A percentile compares a stretch with the other conserved stretches of the same genome.
Conservation (phyloP, 2,888 invertebrate genomes). For the Teleogryllus oceanicus region DNA sequence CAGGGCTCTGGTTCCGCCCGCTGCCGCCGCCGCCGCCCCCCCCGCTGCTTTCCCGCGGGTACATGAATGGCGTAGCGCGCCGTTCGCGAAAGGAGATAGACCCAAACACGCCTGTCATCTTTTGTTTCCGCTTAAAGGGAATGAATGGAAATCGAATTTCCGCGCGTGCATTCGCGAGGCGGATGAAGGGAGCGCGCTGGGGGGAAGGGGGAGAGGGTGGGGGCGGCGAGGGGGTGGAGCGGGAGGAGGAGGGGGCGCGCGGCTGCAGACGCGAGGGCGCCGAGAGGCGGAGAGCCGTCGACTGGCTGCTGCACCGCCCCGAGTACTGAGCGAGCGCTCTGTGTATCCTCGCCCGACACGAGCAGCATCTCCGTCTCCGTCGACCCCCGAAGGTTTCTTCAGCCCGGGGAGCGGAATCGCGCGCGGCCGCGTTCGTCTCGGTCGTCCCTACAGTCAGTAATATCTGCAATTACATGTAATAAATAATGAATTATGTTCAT, state of each 20-base stretch:
- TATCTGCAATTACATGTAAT: no score
- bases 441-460: no score
- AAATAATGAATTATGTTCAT: no score
- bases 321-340: not conserved
- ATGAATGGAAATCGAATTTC: conserved; percentile 9
- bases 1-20: not conserved
- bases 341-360: not conserved
- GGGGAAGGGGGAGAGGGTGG: not conserved
- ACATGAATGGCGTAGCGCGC: not conserved
- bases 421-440: no score
- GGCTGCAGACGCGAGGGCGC: not conserved
- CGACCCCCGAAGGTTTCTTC: no score
- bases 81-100: not conserved
- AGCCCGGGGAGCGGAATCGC: no score
- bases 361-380: not conserved
- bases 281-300: no score
- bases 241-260: not conserved
- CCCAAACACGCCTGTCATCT: conserved; percentile 18
- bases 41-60: not conserved
- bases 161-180: conserved; percentile 18
- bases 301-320: not conserved
- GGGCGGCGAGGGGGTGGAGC: not conserved
- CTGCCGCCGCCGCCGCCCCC: not conserved
- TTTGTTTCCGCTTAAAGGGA: conserved; percentile 18
- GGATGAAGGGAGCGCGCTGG: not conserved